A percentile compares a stretch with the other conserved stretches of the same genome.
These are phyloP conservation scores for Pachliopta kotzebuea DNA, from an alignment of 2,888 invertebrate genomes.

Conservation along the genomic window DNA sequence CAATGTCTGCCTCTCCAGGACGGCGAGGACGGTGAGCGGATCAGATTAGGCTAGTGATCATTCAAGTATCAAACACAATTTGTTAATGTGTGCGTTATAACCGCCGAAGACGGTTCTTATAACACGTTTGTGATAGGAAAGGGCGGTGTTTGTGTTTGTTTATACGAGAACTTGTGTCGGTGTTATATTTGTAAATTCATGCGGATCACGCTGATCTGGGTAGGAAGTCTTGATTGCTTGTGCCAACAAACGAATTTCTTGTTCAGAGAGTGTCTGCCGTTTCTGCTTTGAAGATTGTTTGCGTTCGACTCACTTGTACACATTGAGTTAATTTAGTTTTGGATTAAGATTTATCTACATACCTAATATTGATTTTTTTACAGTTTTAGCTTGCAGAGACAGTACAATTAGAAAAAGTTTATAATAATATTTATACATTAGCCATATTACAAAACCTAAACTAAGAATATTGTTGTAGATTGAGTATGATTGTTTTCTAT, in stretches of 20 bases:
- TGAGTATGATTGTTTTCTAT: too few species aligned
- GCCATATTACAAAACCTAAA: too few species aligned
- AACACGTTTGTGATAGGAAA: constrained; percentile 31
- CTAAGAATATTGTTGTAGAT: too few species aligned
- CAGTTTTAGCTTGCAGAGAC: too few species aligned
- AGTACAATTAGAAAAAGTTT: too few species aligned
- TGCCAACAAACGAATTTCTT: constrained; percentile 65
- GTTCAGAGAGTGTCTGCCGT: constrained; percentile 51
- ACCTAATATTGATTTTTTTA: constrained; percentile 6
- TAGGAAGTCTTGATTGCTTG: constrained; percentile 58
- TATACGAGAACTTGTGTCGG: constrained; percentile 6
- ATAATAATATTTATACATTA: too few species aligned
- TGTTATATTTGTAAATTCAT: constrained; percentile 17
- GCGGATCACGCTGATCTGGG: constrained; percentile 24
- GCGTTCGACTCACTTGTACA: constrained; percentile 47
- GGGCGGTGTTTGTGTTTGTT: constrained; percentile 18
- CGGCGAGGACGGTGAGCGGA: background rate
- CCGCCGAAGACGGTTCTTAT: constrained; percentile 27
- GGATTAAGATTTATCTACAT: constrained; percentile 34
- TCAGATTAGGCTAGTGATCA: constrained; percentile 21
- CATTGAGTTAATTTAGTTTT: constrained; percentile 39
- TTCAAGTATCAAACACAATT: constrained; percentile 29
- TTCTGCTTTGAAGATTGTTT: constrained; percentile 65
- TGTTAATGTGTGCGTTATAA: constrained; percentile 31
- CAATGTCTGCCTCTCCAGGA: constrained; percentile 29